Evolutionary conservation across 2,888 invertebrate genomes (phyloP), one percentile per base, ranked within the genome.

Genomic region (Rhogogaster chlorosoma): DNA sequence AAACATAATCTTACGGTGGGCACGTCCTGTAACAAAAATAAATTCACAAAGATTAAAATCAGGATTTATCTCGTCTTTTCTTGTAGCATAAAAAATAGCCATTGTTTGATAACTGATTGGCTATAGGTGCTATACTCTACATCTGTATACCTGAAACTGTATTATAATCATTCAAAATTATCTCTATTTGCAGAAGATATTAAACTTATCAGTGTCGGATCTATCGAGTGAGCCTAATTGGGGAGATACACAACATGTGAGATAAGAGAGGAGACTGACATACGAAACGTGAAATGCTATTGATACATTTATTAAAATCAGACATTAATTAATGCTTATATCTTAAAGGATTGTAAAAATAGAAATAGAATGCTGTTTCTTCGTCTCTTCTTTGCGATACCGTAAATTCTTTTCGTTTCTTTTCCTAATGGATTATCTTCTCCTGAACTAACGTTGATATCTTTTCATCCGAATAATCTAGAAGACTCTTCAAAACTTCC

Each of bases 401-500:
- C 32, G 49, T 49, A 83, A 67, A 49, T 45, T 12, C 38, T 57
- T 87, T 94, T 94, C 15, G 38, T 7, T 9, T 22, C 7, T 49
- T 77, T 0, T 26, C n/a, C 94, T 94, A 92, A 92, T 94, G 93
- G 89, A 96, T 88, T 94, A 95, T 86, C 89, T 94, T 93, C 38
- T 93, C 90, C 32, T 90, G 87, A 88, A 90, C 94, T 67, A 96
- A 93, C 85, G 89, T 84, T n/a, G 95, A 88, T 89, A 98, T 95
- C 90, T 95, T 94, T 26, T 94, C 93, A 12, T 95, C 93, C 75
- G 95, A 94, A 90, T 96, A 97, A 0, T 95, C 95, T 70, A 98
- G 94, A 87, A 97, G 91, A 86, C 95, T 93, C n/a, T 93, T 93
- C 61, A 99, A 94, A 78, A 99, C 95, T 89, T 97, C 95, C 85